Base-by-base conservation (phyloP, 2,797 vertebrate genomes). In the Basileuterus tristriatus region DNA sequence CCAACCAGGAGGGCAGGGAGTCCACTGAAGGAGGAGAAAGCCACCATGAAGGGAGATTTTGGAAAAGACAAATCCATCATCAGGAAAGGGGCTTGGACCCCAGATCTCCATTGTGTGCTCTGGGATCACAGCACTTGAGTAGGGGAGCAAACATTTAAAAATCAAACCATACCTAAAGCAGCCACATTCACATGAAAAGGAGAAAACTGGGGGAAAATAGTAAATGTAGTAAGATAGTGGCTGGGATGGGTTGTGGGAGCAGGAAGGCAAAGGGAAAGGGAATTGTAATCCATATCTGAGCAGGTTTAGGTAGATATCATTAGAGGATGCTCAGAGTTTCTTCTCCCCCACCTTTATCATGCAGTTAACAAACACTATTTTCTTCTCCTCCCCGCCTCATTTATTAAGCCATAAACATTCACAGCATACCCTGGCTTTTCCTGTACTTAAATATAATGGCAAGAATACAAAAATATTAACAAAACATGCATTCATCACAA, bases 321-420 rank as follows among this genome's bases (percentile, higher is more conserved):
- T 34, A 74, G 22, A 78, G 13, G 36, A 50, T 47, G 46, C 21
- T 50, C 56, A 37, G 39, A 58, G 37, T 80, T 88, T 90, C 52
- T 72, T 55, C 37, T 15, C 18, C 34, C 34, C 11, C 43, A 52
- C 10, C 10, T 62, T 65, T 55, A 55, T 47, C 24, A 44, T 16
- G 34, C 55, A 81, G 52, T 72, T 67, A 46, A 83, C 15, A 83
- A 19, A 83, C 80, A 30, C 20, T 63, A 17, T 90, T 90, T 92
- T 37, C 20, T 62, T 62, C 59, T 53, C 39, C 32, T 78, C 55
- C 62, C 79, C 0, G 0, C 37, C 58, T 88, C 86, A 77, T 81
- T 92, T 65, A 72, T 91, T 72, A 60, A 83, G 91, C 56, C 44
- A 83, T 88, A 67, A 94, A 56, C 41, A 68, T 78, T 64, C 53